Evolutionary conservation across 2,113 vertebrate species (phyloP).

Genomic region (Microtus ochrogaster): DNA sequence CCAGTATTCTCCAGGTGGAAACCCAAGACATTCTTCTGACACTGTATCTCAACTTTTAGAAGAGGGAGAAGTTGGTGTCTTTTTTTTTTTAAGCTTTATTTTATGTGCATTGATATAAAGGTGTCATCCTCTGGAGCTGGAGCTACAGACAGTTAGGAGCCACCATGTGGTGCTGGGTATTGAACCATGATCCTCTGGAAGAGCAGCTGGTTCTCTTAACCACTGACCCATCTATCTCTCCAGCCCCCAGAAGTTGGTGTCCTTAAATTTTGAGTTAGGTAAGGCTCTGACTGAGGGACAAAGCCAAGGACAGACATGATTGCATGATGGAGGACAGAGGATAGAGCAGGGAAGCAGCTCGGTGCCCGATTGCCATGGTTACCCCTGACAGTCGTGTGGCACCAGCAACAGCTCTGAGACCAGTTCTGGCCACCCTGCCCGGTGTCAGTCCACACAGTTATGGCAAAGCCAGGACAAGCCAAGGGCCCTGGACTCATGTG

Average conservation of each 20-base stretch:
- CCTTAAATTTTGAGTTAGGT: not conserved
- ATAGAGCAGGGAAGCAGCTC: not conserved
- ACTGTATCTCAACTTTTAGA: not conserved
- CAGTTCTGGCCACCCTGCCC: not conserved
- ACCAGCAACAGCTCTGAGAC: too few relatives aligned
- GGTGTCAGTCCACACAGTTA: not conserved
- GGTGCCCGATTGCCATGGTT: not conserved
- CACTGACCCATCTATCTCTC: too few relatives aligned
- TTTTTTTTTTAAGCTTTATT: not conserved
- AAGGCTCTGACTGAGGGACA: not conserved
- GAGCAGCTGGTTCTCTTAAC: too few relatives aligned
- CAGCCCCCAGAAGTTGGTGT: not conserved
- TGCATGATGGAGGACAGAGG: not conserved
- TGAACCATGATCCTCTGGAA: too few relatives aligned
- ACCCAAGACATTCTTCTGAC: not conserved
- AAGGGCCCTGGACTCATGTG: not conserved
- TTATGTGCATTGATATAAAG: too few relatives aligned
- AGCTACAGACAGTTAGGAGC: too few relatives aligned
- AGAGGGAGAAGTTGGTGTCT: not conserved
- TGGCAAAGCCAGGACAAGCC: rapidly evolving
- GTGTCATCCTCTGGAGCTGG: too few relatives aligned
- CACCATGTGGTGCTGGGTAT: too few relatives aligned
- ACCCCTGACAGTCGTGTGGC: not conserved
- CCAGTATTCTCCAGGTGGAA: not conserved
- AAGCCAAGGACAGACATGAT: not conserved